phyloP scores from a whole-genome alignment of 1,140 invertebrate genomes.

The Bursaphelenchus mucronatus region DNA sequence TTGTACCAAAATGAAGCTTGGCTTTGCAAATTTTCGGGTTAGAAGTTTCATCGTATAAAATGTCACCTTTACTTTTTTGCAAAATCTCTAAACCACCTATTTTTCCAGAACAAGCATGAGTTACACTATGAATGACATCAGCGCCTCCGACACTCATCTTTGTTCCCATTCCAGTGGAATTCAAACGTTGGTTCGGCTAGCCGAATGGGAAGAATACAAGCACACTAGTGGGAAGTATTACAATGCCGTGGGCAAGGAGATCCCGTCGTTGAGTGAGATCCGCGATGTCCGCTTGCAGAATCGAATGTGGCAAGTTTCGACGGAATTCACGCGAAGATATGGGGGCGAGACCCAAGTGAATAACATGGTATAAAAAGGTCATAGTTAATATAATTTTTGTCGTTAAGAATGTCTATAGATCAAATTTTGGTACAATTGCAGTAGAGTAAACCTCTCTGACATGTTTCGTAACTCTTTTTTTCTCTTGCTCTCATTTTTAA shows the following conservation, averaged over 20 bases:
- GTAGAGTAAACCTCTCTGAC: too few relatives aligned
- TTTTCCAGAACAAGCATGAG: slow-evolving; percentile 13
- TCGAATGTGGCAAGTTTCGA: slow-evolving; percentile 15
- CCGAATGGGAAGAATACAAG: slow-evolving; percentile 26
- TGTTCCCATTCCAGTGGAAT: slow-evolving; percentile 29
- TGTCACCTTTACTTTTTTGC: slow-evolving; percentile 1
- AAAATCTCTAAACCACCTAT: not conserved
- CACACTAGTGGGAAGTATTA: slow-evolving; percentile 45
- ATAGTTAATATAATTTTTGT: too few relatives aligned
- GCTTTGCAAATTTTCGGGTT: not conserved
- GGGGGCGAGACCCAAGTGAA: too few relatives aligned
- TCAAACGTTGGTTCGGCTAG: slow-evolving; percentile 32
- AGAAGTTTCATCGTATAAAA: slow-evolving; percentile 13
- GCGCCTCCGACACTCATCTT: slow-evolving; percentile 32
- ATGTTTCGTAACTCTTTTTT: too few relatives aligned
- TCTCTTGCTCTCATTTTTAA: too few relatives aligned
- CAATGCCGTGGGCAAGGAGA: slow-evolving; percentile 45
- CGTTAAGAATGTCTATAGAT: too few relatives aligned
- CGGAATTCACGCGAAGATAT: too few relatives aligned
- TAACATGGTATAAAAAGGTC: too few relatives aligned
- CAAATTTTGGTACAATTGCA: too few relatives aligned
- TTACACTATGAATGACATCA: slow-evolving; percentile 18
- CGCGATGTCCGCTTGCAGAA: slow-evolving; percentile 38
- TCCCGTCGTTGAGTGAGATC: slow-evolving; percentile 25
- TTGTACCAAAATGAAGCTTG: not conserved